phyloP scores from a whole-genome alignment of 2,113 vertebrate species.

The Puma concolor region DNA sequence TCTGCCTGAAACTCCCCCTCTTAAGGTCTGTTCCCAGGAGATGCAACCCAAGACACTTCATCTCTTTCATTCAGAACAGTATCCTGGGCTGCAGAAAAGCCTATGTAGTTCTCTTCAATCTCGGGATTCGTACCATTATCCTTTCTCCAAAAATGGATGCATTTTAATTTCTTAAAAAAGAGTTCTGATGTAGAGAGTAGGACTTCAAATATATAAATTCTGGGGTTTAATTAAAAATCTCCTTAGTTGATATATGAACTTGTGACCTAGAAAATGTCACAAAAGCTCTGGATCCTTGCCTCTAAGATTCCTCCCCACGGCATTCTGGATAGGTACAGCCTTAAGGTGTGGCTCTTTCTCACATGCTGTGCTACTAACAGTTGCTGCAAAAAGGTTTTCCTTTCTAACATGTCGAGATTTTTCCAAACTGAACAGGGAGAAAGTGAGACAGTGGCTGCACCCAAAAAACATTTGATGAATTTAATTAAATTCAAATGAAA shows the following conservation, averaged over 20 bases:
- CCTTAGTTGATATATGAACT: background rate
- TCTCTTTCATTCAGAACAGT: background rate
- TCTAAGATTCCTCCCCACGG: background rate
- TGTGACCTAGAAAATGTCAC: background rate
- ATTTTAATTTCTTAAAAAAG: background rate
- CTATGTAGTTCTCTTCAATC: background rate
- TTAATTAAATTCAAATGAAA: constrained; percentile 35
- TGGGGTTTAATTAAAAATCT: background rate
- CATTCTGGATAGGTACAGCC: background rate
- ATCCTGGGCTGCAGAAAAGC: background rate
- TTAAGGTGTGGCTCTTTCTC: background rate
- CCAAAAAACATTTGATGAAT: background rate
- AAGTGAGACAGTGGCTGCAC: background rate
- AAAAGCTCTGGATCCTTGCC: background rate
- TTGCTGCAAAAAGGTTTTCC: background rate
- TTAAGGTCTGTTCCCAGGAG: background rate
- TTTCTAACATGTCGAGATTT: background rate
- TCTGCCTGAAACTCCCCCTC: background rate
- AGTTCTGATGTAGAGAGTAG: background rate
- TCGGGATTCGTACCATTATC: background rate
- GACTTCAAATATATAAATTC: background rate
- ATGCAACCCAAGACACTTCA: background rate
- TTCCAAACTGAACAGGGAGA: background rate
- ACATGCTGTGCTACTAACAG: background rate
- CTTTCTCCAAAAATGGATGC: background rate